phyloP scores from a whole-genome alignment of 2,888 invertebrate genomes.

The Thereva unica region DNA sequence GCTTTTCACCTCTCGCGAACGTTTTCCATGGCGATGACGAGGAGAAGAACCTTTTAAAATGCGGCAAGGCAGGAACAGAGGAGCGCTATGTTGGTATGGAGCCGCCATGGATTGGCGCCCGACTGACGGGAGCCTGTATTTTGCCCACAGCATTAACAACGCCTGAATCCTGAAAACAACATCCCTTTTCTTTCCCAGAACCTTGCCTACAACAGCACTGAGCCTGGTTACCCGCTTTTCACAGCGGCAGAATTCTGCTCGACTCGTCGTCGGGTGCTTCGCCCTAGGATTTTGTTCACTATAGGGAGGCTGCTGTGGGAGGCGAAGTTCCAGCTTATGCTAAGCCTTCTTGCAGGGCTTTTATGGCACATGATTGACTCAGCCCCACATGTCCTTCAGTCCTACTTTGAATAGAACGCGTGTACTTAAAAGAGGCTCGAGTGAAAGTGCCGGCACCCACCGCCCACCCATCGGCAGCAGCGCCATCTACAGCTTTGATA shows the following conservation, averaged over 20 bases:
- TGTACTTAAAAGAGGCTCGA: no score
- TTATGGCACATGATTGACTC: no score
- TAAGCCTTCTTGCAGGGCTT: no score
- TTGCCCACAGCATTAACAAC: conserved; percentile 21
- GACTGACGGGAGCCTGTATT: conserved; percentile 62
- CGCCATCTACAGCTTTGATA: no score
- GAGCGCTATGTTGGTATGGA: conserved; percentile 7
- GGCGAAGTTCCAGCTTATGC: no score
- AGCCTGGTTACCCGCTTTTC: neutral
- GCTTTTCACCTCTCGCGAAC: neutral
- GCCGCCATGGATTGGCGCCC: conserved; percentile 58
- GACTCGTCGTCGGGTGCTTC: neutral
- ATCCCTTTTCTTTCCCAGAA: conserved; percentile 21
- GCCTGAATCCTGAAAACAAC: conserved; percentile 3
- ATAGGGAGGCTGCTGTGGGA: no score
- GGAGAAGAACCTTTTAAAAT: conserved; percentile 4
- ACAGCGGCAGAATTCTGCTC: conserved; percentile 3
- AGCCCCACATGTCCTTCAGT: no score
- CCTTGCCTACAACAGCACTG: conserved; percentile 1
- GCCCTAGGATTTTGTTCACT: no score
- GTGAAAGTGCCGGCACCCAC: no score
- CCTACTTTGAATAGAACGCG: no score
- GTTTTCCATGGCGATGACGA: neutral
- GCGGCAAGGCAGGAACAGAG: neutral
- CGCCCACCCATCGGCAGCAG: no score